phyloP scores from a whole-genome alignment of 2,888 invertebrate genomes.

The Andrena bicolor region DNA sequence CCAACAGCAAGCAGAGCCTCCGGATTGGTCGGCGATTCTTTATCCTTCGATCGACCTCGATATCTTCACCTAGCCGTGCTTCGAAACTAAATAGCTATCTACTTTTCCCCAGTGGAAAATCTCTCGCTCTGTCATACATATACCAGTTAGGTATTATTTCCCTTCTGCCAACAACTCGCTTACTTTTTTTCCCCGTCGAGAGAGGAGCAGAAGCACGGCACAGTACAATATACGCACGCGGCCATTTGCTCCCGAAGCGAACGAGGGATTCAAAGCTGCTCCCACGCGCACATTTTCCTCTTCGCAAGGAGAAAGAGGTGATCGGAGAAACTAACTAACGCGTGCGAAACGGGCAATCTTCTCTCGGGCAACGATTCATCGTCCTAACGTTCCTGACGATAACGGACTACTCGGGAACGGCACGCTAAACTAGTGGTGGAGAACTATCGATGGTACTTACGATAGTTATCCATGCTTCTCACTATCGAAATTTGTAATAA shows the following conservation, averaged over 20 bases:
- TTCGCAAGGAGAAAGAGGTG: neutral
- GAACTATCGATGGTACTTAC: too few species aligned
- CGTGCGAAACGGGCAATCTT: conserved; percentile 8
- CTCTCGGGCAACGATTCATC: neutral
- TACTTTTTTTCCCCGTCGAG: neutral
- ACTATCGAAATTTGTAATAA: too few species aligned
- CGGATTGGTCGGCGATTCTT: conserved; percentile 46
- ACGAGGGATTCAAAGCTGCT: neutral
- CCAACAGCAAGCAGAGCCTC: conserved; percentile 40
- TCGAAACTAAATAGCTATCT: neutral
- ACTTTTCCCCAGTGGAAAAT: neutral
- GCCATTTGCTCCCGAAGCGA: too few species aligned
- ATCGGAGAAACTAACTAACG: neutral
- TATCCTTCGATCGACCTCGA: conserved; percentile 57
- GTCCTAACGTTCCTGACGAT: neutral
- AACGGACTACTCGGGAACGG: neutral
- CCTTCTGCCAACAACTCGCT: too few species aligned
- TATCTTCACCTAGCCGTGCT: conserved; percentile 29
- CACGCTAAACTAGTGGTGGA: too few species aligned
- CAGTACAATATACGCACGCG: neutral
- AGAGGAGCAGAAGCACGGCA: neutral
- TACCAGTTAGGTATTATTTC: too few species aligned
- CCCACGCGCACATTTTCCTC: neutral
- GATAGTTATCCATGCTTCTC: too few species aligned
- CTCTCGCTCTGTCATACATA: conserved; percentile 4